phyloP scores from a whole-genome alignment of 2,797 vertebrate species.

The Pristis pectinata region DNA sequence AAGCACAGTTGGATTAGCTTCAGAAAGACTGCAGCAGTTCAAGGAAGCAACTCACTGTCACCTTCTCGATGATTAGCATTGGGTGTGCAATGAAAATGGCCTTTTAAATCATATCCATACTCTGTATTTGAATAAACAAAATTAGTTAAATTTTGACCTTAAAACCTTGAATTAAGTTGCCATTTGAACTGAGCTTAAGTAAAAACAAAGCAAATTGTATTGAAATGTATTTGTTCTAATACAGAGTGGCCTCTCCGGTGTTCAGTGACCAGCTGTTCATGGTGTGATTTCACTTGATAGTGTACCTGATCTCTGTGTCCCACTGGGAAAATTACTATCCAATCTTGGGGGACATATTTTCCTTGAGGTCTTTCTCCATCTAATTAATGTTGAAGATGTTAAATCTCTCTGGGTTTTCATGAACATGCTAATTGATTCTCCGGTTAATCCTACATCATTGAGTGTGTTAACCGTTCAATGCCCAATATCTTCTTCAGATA shows the following conservation, averaged over 20 bases:
- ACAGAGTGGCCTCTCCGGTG: neutral
- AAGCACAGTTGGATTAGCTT: too few relatives aligned
- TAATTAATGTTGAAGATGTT: neutral
- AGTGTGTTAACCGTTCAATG: neutral
- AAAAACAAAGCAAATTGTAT: neutral
- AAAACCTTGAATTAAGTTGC: neutral
- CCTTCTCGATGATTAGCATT: too few relatives aligned
- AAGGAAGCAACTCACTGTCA: too few relatives aligned
- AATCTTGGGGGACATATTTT: neutral
- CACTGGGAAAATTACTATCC: neutral
- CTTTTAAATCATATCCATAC: too few relatives aligned
- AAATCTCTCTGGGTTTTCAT: neutral
- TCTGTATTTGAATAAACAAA: neutral
- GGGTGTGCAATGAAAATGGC: too few relatives aligned
- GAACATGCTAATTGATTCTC: neutral
- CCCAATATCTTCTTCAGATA: neutral
- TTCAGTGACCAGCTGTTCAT: neutral
- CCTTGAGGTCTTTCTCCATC: neutral
- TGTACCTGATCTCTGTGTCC: neutral
- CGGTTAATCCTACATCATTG: neutral
- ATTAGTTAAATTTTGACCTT: neutral
- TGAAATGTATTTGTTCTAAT: neutral
- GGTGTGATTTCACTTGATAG: neutral
- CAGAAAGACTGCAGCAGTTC: too few relatives aligned
- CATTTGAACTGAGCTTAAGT: neutral